Evolutionary conservation across 2,888 invertebrate species (phyloP).

Genomic region (Hermaeophaga mercurialis): DNA sequence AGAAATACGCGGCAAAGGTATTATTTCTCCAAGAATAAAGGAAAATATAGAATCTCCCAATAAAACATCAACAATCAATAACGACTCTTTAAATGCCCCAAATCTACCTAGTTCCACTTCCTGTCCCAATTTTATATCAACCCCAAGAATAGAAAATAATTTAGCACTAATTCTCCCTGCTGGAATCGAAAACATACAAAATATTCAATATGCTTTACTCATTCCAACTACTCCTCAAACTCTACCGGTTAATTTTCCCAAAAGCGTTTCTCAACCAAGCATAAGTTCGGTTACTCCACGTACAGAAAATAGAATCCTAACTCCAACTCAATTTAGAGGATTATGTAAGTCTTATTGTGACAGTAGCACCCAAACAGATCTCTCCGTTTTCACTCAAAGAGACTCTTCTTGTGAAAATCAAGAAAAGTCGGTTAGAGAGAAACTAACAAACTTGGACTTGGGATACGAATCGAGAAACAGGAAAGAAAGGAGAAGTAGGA

Average conservation of each 20-base stretch:
- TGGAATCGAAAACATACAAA: constrained; percentile 57
- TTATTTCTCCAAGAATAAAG: constrained; percentile 31
- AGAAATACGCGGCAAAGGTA: constrained; percentile 31
- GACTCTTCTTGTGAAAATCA: constrained; percentile 51
- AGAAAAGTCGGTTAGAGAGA: constrained; percentile 49
- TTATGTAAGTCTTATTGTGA: constrained; percentile 63
- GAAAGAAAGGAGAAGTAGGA: constrained; percentile 62
- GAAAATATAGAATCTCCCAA: constrained; percentile 5
- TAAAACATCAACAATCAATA: constrained; percentile 10
- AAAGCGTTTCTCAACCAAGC: too few species aligned
- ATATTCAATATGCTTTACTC: constrained; percentile 66
- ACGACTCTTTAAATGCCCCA: neutral
- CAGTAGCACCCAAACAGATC: constrained; percentile 74
- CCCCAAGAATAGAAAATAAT: constrained; percentile 47
- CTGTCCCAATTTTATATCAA: constrained; percentile 20
- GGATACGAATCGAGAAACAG: constrained; percentile 60
- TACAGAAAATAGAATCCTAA: constrained; percentile 62
- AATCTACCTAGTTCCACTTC: neutral
- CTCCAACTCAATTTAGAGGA: constrained; percentile 66
- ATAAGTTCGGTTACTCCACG: constrained; percentile 43
- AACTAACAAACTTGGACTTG: constrained; percentile 60
- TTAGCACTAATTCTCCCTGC: constrained; percentile 56
- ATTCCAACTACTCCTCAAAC: constrained; percentile 56
- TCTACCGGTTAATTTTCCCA: constrained; percentile 48
- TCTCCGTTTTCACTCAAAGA: constrained; percentile 33